Evolutionary conservation across 2,797 vertebrate genomes (phyloP).

Genomic region (Lacerta viridis): DNA sequence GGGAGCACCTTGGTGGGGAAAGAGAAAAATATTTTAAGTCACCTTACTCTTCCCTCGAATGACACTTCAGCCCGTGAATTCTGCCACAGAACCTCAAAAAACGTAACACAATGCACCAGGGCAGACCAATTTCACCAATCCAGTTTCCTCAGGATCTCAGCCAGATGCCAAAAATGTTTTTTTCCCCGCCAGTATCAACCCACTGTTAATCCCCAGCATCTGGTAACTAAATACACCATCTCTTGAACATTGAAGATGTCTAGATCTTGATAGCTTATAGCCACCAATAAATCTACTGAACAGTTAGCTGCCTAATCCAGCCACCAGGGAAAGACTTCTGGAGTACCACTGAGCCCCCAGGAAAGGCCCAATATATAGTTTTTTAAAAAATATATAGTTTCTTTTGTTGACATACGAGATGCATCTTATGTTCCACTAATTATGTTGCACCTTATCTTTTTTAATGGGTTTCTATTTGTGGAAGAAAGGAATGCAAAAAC

Average conservation of each 20-base stretch:
- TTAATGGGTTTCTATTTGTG: neutral
- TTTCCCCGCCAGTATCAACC: neutral
- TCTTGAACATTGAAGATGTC: neutral
- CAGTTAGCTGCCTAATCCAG: neutral
- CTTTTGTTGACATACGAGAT: neutral
- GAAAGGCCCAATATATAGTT: too few relatives aligned
- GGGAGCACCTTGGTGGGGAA: conserved; percentile 88
- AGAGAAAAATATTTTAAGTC: neutral
- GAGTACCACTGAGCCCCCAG: too few relatives aligned
- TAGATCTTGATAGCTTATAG: too few relatives aligned
- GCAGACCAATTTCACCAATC: too few relatives aligned
- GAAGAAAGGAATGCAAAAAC: conserved; percentile 5
- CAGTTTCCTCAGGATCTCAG: neutral
- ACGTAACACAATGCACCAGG: too few relatives aligned
- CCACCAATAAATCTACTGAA: neutral
- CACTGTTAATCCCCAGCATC: neutral
- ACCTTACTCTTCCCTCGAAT: neutral
- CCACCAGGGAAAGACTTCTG: too few relatives aligned
- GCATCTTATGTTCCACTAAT: conserved; percentile 7
- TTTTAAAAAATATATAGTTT: neutral
- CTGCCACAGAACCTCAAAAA: too few relatives aligned
- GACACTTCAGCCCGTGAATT: neutral
- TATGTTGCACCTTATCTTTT: neutral
- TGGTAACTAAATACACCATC: neutral
- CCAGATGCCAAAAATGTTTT: neutral